Conservation (phyloP, 2,113 vertebrate genomes). For the Clinocottus analis region DNA sequence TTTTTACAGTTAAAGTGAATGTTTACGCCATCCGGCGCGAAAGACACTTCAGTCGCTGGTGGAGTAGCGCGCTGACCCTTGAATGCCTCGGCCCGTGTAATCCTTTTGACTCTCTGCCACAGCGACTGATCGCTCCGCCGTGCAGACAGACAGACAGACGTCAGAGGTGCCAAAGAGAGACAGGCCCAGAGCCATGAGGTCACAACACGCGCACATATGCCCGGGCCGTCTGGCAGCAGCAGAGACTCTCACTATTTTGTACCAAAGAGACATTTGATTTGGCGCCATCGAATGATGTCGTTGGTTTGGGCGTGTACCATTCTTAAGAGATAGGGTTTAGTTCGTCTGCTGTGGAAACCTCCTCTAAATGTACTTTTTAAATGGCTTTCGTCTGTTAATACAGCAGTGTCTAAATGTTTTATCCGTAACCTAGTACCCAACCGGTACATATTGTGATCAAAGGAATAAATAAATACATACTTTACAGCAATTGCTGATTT, state of each 20-base stretch:
- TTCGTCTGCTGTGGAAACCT: neutral
- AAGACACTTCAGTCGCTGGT: constrained; percentile 15
- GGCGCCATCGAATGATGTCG: constrained; percentile 2
- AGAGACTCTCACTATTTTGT: constrained; percentile 11
- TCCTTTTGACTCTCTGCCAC: constrained; percentile 62
- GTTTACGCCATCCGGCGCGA: neutral
- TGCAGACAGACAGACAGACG: constrained; percentile 45
- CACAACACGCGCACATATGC: constrained; percentile 1
- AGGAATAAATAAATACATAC: constrained; percentile 28
- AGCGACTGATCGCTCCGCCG: constrained; percentile 58
- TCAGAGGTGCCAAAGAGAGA: constrained; percentile 53
- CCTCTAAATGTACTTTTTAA: neutral
- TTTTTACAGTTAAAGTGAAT: neutral
- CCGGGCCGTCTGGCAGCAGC: constrained; percentile 1
- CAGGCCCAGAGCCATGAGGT: constrained; percentile 34
- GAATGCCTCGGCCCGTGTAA: constrained; percentile 53
- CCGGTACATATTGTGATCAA: constrained; percentile 20
- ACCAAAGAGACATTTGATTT: constrained; percentile 2
- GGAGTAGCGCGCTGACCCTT: constrained; percentile 41
- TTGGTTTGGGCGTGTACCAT: neutral
- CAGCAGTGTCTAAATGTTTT: neutral
- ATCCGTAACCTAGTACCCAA: neutral
- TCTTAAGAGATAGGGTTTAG: neutral
- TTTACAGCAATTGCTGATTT: constrained; percentile 38
- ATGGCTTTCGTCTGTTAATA: neutral